These are phyloP conservation scores for Ambastaia sidthimunki DNA, from an alignment of 2,797 vertebrate species.

Conservation along the genomic window DNA sequence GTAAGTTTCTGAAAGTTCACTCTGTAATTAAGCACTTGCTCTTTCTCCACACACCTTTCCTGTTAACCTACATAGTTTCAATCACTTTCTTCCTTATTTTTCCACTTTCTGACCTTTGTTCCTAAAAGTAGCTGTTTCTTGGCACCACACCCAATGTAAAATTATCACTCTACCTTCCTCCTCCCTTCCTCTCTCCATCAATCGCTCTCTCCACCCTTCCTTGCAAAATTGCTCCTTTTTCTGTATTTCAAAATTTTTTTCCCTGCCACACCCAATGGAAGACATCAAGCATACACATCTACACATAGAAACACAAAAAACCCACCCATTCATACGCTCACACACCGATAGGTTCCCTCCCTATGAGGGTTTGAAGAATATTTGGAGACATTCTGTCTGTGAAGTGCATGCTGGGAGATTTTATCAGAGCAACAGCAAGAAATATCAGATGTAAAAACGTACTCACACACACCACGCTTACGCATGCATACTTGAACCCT, in stretches of 20 bases:
- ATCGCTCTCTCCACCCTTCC: not conserved
- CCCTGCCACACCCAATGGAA: not conserved
- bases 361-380: conserved; percentile 39
- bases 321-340: not conserved
- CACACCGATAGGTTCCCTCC: conserved; percentile 23
- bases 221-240: not conserved
- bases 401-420: conserved; percentile 51
- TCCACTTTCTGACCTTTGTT: conserved; percentile 56
- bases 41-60: conserved; percentile 11
- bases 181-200: conserved; percentile 39
- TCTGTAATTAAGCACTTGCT: conserved; percentile 72
- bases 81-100: not conserved
- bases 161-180: conserved; percentile 52
- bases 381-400: conserved; percentile 50
- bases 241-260: conserved; percentile 9
- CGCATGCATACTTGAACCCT: not conserved
- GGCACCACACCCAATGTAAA: conserved; percentile 65
- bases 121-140: conserved; percentile 66
- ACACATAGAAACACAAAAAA: not conserved
- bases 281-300: not conserved
- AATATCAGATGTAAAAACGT: conserved; percentile 10
- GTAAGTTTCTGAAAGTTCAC: conserved; percentile 57
- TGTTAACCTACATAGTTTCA: not conserved
- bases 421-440: conserved; percentile 41
- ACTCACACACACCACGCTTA: not conserved